A percentile compares a stretch with the other conserved stretches of the same genome.
Conservation (phyloP, 2,888 invertebrate genomes). For the Campoplex nolae region DNA sequence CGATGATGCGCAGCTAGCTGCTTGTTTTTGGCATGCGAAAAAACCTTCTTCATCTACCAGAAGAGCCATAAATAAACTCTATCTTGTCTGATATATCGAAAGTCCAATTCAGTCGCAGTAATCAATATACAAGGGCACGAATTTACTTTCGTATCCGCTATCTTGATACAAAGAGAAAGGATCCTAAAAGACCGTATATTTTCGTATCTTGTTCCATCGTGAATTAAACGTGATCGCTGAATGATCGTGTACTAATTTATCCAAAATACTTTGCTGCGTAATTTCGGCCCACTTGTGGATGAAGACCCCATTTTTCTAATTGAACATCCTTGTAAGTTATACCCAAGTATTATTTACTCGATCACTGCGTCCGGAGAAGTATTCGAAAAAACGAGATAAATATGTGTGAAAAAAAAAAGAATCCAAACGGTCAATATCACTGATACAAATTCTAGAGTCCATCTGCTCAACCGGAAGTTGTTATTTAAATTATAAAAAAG, state of each 20-base stretch:
- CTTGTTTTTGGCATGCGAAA: constrained; percentile 38
- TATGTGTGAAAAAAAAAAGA: not conserved
- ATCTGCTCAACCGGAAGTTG: too few relatives aligned
- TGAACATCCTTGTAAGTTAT: not conserved
- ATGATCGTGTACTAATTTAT: constrained; percentile 51
- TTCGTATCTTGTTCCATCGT: constrained; percentile 36
- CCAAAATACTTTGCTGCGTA: constrained; percentile 27
- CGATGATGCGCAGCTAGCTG: constrained; percentile 49
- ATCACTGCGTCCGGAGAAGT: not conserved
- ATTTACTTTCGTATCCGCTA: constrained; percentile 19
- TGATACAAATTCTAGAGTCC: not conserved
- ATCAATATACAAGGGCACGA: constrained; percentile 48
- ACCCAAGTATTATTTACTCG: too few relatives aligned
- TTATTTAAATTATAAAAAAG: too few relatives aligned
- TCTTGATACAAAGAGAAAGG: constrained; percentile 48
- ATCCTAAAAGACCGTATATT: constrained; percentile 25
- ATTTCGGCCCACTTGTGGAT: not conserved
- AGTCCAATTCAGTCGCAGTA: constrained; percentile 46
- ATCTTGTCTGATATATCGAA: constrained; percentile 55
- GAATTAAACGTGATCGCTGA: constrained; percentile 26
- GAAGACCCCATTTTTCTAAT: constrained; percentile 20
- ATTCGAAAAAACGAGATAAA: not conserved
- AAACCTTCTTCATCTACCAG: constrained; percentile 45
- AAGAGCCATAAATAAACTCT: constrained; percentile 34
- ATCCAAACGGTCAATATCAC: not conserved